Conservation (phyloP, 2,113 vertebrate genomes). For the Sphyrna mokarran region DNA sequence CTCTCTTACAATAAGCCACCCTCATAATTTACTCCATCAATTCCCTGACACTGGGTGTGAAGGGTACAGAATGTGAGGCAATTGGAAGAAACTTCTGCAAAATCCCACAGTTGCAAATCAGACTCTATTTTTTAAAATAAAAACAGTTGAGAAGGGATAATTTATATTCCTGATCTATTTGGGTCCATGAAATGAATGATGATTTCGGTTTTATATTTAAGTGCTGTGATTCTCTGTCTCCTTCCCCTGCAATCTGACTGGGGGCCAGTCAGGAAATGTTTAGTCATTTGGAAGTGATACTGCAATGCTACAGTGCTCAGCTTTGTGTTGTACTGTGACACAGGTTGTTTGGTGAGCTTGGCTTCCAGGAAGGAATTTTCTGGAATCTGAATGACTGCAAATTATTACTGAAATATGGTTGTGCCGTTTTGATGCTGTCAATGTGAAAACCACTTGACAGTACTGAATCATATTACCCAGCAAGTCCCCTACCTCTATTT, state of each 20-base stretch:
- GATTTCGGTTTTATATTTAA: not conserved
- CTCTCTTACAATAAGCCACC: not conserved
- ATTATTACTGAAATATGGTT: not conserved
- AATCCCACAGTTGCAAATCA: not conserved
- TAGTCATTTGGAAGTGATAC: not conserved
- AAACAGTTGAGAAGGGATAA: not conserved
- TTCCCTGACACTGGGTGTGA: not conserved
- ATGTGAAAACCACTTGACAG: not conserved
- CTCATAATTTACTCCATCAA: not conserved
- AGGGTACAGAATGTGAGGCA: not conserved
- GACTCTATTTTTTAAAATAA: not conserved
- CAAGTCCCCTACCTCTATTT: not conserved
- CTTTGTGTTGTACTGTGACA: constrained; percentile 9
- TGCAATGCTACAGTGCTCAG: not conserved
- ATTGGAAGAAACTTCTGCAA: not conserved
- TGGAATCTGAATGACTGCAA: not conserved
- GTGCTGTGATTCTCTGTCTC: not conserved
- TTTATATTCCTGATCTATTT: not conserved
- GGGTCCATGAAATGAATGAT: not conserved
- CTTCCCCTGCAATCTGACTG: not conserved
- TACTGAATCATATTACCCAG: not conserved
- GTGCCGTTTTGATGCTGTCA: not conserved
- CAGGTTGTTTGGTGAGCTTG: not conserved
- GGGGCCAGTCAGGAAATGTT: not conserved
- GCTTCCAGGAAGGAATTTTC: not conserved